Evolutionary conservation across 1,140 invertebrate species (phyloP), one percentile per base, ranked within the genome.

Genomic region (Pseudomyrmex dendroicus): DNA sequence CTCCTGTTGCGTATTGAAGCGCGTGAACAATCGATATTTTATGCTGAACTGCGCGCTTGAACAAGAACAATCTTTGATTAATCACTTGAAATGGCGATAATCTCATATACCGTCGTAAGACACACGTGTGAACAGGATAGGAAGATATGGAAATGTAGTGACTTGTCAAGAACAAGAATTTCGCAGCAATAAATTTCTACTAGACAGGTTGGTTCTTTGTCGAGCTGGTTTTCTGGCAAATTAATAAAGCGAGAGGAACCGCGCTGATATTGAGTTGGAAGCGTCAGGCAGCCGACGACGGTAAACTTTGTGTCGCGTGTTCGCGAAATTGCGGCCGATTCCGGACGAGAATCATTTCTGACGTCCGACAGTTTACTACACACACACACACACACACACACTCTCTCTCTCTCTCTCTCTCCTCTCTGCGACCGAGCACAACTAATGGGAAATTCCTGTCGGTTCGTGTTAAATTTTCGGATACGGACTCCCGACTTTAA

Each of bases 281-380:
- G 63, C 35, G 50, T 67, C 63, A 66, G 73, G 13, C n/a, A 56
- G 50, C 20, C 73, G 73, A 63, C 73, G 57, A 22, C 52, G 62
- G 74, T 44, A 68, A 77, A 77, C 50, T 77, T 56, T 54, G 63
- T 56, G 63, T 77, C 62, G 62, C 52, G 73, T 67, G 50, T 56
- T 77, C 50, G 74, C 50, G 74, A 77, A 68, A 77, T 68, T 77
- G 50, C 63, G 63, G 20, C 74, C 74, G 35, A 68, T 77, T 68
- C 74, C 63, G 25, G 17, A 77, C 48, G 74, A 77, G 44, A 77
- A 77, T 56, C 63, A 67, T 77, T 77, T 68, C 74, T 68, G 74
- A 77, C 73, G 22, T 77, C 73, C 50, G 62, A 77, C 63, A 46
- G 74, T 56, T 77, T 66, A 48, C 62, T 54, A 67, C 35, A 35